phyloP scores from a whole-genome alignment of 2,888 invertebrate species.

The Ichneumoninae sp. region DNA sequence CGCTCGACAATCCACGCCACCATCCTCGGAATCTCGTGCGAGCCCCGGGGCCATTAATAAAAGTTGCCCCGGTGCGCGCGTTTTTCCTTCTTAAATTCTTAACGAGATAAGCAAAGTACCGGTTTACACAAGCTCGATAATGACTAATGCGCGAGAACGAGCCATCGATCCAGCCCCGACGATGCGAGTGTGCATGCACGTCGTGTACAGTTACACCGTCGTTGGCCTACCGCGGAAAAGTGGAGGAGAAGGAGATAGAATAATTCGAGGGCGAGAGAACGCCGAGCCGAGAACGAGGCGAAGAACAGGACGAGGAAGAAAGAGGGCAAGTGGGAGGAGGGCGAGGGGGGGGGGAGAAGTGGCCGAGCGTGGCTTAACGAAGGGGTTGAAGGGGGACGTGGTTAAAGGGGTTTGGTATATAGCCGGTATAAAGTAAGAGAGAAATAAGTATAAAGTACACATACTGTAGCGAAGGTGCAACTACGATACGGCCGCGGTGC shows the following conservation, averaged over 20 bases:
- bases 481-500: slow-evolving; percentile 14
- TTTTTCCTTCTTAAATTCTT: slow-evolving; percentile 54
- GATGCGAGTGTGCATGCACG: slow-evolving; percentile 26
- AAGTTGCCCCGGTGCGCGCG: slow-evolving; percentile 18
- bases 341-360: slow-evolving; percentile 9
- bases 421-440: slow-evolving; percentile 7
- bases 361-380: slow-evolving; percentile 30
- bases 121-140: slow-evolving; percentile 59
- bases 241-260: slow-evolving; percentile 34
- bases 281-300: slow-evolving; percentile 7
- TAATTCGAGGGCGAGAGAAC: slow-evolving; percentile 40
- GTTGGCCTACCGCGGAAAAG: slow-evolving; percentile 20
- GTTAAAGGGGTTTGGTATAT: slow-evolving; percentile 11
- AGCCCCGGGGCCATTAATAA: slow-evolving; percentile 10
- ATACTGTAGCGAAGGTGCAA: not conserved
- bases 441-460: slow-evolving; percentile 14
- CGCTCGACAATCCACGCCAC: slow-evolving; percentile 5
- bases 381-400: slow-evolving; percentile 16
- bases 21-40: slow-evolving; percentile 7
- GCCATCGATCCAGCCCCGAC: slow-evolving; percentile 55
- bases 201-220: slow-evolving; percentile 4
- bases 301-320: slow-evolving; percentile 17
- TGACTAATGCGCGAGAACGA: slow-evolving; percentile 59
- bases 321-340: not conserved
- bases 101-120: slow-evolving; percentile 63